phyloP scores from a whole-genome alignment of 2,797 vertebrate genomes.

The Synaphobranchus kaupii region DNA sequence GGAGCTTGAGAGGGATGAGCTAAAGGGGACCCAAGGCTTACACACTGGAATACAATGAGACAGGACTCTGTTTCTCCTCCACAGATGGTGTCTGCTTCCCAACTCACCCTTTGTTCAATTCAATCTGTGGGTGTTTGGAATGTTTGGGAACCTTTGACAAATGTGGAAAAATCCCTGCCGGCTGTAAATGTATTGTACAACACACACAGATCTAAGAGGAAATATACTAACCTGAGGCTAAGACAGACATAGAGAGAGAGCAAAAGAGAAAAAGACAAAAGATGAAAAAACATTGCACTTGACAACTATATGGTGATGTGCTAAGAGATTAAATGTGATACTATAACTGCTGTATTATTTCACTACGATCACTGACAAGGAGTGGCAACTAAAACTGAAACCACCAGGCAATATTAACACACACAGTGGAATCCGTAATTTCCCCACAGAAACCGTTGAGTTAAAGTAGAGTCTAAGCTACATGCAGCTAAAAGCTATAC shows the following conservation, averaged over 20 bases:
- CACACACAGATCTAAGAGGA: not conserved
- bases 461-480: too few relatives aligned
- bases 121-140: not conserved
- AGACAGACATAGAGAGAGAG: not conserved
- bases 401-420: not conserved
- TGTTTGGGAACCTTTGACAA: not conserved
- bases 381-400: not conserved
- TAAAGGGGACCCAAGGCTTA: not conserved
- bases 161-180: not conserved
- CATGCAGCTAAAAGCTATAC: not conserved
- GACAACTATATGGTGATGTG: not conserved
- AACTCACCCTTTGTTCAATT: not conserved
- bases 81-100: slow-evolving; percentile 13
- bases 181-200: not conserved
- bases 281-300: not conserved
- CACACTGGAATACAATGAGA: not conserved
- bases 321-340: not conserved
- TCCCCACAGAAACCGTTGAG: not conserved
- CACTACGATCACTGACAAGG: not conserved
- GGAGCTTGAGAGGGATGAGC: slow-evolving; percentile 4
- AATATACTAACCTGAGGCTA: not conserved
- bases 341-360: not conserved
- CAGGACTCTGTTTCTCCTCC: not conserved
- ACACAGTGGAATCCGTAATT: not conserved
- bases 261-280: not conserved